Conservation (phyloP, 2,888 invertebrate species). For the Ashinkailepas kermadecensis region DNA sequence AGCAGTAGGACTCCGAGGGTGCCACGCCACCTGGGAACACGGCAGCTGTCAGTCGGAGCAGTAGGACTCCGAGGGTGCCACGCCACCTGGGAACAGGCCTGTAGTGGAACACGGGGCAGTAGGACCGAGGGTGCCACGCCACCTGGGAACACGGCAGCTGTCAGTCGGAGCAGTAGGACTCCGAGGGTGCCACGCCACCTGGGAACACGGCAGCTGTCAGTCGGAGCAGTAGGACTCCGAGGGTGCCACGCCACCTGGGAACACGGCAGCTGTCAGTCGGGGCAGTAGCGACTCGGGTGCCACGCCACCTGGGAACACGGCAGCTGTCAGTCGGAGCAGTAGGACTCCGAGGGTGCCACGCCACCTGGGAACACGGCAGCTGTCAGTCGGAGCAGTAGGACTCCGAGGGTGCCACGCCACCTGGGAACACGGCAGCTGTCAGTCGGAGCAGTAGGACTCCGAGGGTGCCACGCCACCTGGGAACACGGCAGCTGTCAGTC, state of each 20-base stretch:
- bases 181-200: neutral
- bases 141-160: too few relatives aligned
- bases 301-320: neutral
- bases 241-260: too few relatives aligned
- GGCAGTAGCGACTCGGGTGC: neutral
- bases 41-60: neutral
- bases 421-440: neutral
- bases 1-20: too few relatives aligned
- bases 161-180: neutral
- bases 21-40: too few relatives aligned
- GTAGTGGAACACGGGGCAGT: too few relatives aligned
- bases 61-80: neutral
- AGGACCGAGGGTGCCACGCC: too few relatives aligned
- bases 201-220: neutral
- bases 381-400: neutral
- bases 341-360: too few relatives aligned
- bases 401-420: neutral
- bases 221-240: too few relatives aligned
- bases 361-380: too few relatives aligned
- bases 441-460: too few relatives aligned
- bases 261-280: neutral
- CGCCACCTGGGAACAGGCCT: neutral
- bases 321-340: too few relatives aligned
- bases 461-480: too few relatives aligned
- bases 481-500: neutral